Evolutionary conservation across 2,113 vertebrate species (phyloP).

Genomic region (Hymenochirus boettgeri): DNA sequence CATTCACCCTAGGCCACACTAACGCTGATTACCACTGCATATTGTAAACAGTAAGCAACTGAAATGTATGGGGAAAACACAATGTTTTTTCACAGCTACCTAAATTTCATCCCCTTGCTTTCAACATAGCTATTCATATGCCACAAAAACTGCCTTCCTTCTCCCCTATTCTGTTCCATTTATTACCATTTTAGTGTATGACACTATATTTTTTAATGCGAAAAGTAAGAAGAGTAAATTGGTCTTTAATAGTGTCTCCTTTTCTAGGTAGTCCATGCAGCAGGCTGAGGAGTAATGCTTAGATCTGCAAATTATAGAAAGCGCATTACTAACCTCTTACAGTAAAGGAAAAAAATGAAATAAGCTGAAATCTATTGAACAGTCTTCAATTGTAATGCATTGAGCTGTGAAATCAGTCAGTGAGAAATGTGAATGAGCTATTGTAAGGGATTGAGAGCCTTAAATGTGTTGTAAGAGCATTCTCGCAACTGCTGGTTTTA

Average conservation of each 20-base stretch:
- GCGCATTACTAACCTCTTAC: constrained; percentile 24
- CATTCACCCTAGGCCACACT: too few relatives aligned
- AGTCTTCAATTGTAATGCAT: constrained; percentile 27
- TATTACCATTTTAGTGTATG: too few relatives aligned
- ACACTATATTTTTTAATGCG: background rate
- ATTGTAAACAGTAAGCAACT: too few relatives aligned
- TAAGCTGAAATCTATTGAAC: constrained; percentile 31
- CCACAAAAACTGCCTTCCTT: too few relatives aligned
- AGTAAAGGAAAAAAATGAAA: constrained; percentile 37
- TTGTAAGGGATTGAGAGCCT: constrained; percentile 34
- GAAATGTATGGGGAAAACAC: too few relatives aligned
- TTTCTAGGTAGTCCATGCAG: constrained; percentile 22
- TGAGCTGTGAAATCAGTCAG: constrained; percentile 38
- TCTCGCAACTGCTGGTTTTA: constrained; percentile 33
- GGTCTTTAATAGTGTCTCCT: constrained; percentile 21
- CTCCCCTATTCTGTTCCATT: too few relatives aligned
- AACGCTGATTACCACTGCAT: too few relatives aligned
- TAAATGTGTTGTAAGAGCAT: constrained; percentile 29
- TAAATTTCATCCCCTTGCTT: too few relatives aligned
- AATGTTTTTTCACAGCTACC: too few relatives aligned
- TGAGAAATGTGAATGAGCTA: constrained; percentile 34
- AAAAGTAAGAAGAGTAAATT: constrained; percentile 5
- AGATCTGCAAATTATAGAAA: constrained; percentile 39
- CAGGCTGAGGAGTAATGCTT: constrained; percentile 22
- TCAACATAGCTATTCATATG: too few relatives aligned